Base-by-base conservation (phyloP, 2,888 invertebrate genomes). In the Dryocosmus kuriphilus region DNA sequence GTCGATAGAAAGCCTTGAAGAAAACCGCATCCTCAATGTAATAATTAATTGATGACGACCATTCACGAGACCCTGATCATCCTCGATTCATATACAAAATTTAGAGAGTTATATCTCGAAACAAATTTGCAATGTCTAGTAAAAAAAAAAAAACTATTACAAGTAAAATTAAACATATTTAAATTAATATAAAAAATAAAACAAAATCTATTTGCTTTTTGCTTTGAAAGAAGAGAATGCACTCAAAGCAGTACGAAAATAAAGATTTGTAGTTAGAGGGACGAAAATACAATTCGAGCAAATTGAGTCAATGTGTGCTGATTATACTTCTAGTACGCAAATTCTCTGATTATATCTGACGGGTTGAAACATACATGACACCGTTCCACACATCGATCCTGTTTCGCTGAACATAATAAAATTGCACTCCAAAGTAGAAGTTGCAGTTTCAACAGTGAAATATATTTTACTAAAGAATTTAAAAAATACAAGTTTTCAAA, bases 311-410 rank as follows among this genome's bases (percentile, higher is more conserved):
- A 22, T 22, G 55, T 22, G 55, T 22, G 19, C 27, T 61, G 61
- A 19, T 30, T 27, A 30, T 61, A 27, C 16, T 22, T 22, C 0
- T 11, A n/a, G 71, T 27, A 27, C 41, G 46, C 27, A 46, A 46
- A 67, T 24, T 16, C 46, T 14, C 27, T 67, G 67, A 67, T 41
- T 67, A 67, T 46, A 71, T 27, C 41, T 30, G n/a, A 51, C 22
- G 3, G 22, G 24, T 71, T 46, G 71, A 51, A 71, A 67, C 24
- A 65, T 65, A 46, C 46, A 71, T 71, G 51, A 71, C 71, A 51
- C 51, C 30, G 27, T 71, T 71, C n/a, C 46, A 67, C 7, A n/a
- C 30, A 67, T 67, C 67, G 46, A 46, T 67, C 30, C 27, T 30
- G 5, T 27, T 27, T 51, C 27, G 8, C 67, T 14, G 24, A 9